A percentile compares a stretch with the other conserved stretches of the same genome.
Evolutionary conservation across 2,797 vertebrate genomes (phyloP).

Genomic region (Myioborus melanocephalus): DNA sequence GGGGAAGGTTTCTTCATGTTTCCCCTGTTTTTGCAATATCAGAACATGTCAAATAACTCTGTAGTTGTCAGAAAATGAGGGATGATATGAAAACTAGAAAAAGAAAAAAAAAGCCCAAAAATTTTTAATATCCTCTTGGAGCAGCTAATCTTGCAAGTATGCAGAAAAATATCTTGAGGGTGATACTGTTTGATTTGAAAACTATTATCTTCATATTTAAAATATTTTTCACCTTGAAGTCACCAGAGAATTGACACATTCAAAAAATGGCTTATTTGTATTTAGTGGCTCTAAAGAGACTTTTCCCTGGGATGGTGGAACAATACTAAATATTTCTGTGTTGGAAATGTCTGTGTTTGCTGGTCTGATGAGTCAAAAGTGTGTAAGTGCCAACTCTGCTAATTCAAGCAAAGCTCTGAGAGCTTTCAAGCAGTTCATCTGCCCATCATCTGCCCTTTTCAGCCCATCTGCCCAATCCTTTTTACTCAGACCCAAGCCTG

Average conservation of each 20-base stretch:
- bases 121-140: not conserved
- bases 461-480: not conserved
- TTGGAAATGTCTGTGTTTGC: not conserved
- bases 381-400: not conserved
- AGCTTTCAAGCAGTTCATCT: not conserved
- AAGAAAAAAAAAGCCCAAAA: not conserved
- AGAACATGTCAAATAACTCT: not conserved
- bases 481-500: not conserved
- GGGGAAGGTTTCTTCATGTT: not conserved
- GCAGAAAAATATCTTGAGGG: not conserved
- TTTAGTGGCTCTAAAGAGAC: not conserved
- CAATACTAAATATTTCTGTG: not conserved
- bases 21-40: not conserved
- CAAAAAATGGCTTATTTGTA: not conserved
- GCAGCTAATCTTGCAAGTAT: not conserved
- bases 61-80: not conserved
- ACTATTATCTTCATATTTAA: not conserved
- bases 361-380: not conserved
- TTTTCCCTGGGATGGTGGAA: not conserved
- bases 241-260: not conserved
- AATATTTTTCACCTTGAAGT: not conserved
- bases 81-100: fast-evolving
- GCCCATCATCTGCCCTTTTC: not conserved
- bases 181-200: not conserved
- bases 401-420: not conserved